Percentiles rank a stretch among this genome's conserved stretches.
These are phyloP conservation scores for Laspeyria flexula DNA, from an alignment of 2,888 invertebrate species.

Conservation along the genomic window DNA sequence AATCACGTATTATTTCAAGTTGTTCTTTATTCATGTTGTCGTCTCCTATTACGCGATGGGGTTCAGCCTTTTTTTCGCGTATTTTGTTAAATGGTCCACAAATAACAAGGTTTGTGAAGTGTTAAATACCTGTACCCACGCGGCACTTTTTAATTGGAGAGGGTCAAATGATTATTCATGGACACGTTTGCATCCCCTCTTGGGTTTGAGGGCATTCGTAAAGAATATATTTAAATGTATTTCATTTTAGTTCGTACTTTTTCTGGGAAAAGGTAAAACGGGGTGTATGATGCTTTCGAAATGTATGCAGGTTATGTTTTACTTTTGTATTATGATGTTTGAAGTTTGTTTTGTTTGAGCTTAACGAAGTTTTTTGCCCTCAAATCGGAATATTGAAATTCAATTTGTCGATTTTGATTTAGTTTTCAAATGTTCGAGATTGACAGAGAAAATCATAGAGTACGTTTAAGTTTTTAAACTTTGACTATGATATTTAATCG, in stretches of 20 bases:
- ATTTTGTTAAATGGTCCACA: conserved; percentile 43
- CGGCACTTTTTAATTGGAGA: conserved; percentile 62
- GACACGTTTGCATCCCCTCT: conserved; percentile 46
- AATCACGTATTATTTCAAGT: conserved; percentile 11
- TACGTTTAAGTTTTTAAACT: no score
- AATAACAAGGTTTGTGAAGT: conserved; percentile 46
- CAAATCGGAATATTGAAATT: no score
- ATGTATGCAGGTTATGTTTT: no score
- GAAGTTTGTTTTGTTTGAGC: no score
- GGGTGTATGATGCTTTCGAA: neutral
- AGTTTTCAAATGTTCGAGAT: no score
- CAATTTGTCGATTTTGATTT: no score
- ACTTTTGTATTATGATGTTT: no score
- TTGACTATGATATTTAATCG: no score
- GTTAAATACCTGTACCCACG: conserved; percentile 50
- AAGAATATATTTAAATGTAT: conserved; percentile 44
- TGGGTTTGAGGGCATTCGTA: conserved; percentile 34
- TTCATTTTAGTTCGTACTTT: conserved; percentile 10
- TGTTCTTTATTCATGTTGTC: conserved; percentile 6
- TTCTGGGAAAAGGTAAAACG: neutral
- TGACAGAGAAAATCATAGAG: no score
- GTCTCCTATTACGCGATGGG: neutral
- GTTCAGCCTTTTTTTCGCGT: conserved; percentile 19
- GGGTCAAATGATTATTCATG: conserved; percentile 63
- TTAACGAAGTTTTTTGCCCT: no score